Evolutionary conservation across 2,888 invertebrate species (phyloP).

Genomic region (Galerucella calmariensis): DNA sequence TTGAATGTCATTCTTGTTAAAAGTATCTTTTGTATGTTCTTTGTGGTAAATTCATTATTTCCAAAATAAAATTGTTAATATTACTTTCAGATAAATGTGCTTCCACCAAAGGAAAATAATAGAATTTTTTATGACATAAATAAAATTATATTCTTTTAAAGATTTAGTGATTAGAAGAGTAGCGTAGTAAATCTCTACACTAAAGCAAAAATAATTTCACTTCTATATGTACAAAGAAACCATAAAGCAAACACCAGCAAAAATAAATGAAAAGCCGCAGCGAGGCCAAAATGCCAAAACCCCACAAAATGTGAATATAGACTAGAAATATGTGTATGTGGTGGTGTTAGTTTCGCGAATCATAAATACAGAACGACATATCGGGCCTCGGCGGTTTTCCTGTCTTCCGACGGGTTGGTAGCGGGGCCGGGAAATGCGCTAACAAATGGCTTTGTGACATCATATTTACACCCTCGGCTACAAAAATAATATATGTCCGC

Average conservation of each 20-base stretch:
- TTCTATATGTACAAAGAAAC: slow-evolving; percentile 14
- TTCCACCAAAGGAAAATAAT: neutral
- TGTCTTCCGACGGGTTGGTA: slow-evolving; percentile 62
- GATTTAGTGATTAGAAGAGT: neutral
- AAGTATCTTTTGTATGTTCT: too few relatives aligned
- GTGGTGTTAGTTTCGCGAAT: slow-evolving; percentile 47
- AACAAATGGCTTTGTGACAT: slow-evolving; percentile 66
- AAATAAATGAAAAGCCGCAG: slow-evolving; percentile 25
- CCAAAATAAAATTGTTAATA: neutral
- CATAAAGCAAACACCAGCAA: slow-evolving; percentile 21
- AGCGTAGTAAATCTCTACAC: neutral
- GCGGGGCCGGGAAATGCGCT: slow-evolving; percentile 62
- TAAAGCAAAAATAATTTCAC: slow-evolving; percentile 15
- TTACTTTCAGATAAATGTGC: too few relatives aligned
- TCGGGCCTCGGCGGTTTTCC: slow-evolving; percentile 64
- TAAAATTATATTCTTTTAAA: neutral
- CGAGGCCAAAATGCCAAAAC: slow-evolving; percentile 11
- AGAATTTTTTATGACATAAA: neutral
- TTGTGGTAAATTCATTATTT: too few relatives aligned
- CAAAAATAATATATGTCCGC: slow-evolving; percentile 66
- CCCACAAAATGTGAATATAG: slow-evolving; percentile 33
- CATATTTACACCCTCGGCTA: slow-evolving; percentile 65
- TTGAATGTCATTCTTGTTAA: too few relatives aligned
- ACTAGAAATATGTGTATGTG: slow-evolving; percentile 28
- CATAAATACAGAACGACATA: slow-evolving; percentile 65